A percentile compares a stretch with the other conserved stretches of the same genome.
Evolutionary conservation across 2,888 invertebrate species (phyloP).

Genomic region (Deilephila elpenor): DNA sequence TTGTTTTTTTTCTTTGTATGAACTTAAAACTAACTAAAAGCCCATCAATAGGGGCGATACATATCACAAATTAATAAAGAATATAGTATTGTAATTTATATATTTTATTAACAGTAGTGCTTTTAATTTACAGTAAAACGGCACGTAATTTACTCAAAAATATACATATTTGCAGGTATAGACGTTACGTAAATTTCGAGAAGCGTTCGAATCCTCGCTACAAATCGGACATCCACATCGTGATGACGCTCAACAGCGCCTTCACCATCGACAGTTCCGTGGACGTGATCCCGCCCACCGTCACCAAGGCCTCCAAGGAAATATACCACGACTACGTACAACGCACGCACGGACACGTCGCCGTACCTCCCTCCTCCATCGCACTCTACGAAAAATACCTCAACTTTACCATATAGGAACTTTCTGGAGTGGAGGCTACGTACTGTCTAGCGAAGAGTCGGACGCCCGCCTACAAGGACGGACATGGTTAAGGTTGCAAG

Average conservation of each 20-base stretch:
- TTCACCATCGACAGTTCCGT: constrained; percentile 87
- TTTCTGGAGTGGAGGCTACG: neutral
- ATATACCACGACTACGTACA: constrained; percentile 89
- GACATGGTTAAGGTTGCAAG: too few relatives aligned
- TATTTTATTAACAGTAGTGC: too few relatives aligned
- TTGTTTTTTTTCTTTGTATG: too few relatives aligned
- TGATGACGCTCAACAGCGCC: constrained; percentile 86
- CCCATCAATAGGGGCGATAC: too few relatives aligned
- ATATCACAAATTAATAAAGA: too few relatives aligned
- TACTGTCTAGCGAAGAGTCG: too few relatives aligned
- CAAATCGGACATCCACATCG: constrained; percentile 79
- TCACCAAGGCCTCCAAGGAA: constrained; percentile 85
- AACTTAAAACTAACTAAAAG: too few relatives aligned
- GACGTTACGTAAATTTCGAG: constrained; percentile 86
- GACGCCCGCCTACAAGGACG: neutral
- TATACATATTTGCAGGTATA: constrained; percentile 78
- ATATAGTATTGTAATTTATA: too few relatives aligned
- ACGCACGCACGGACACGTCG: constrained; percentile 79
- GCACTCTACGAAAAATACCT: constrained; percentile 70
- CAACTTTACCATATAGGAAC: constrained; percentile 54
- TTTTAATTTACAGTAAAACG: neutral
- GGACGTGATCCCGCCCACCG: constrained; percentile 87
- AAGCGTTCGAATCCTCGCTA: constrained; percentile 84
- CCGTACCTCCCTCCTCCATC: constrained; percentile 62
- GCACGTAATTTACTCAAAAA: neutral